Percentiles rank a stretch among this genome's conserved stretches.
Evolutionary conservation across 1,140 invertebrate genomes (phyloP).

Genomic region (Pemphigus obesinymphae): DNA sequence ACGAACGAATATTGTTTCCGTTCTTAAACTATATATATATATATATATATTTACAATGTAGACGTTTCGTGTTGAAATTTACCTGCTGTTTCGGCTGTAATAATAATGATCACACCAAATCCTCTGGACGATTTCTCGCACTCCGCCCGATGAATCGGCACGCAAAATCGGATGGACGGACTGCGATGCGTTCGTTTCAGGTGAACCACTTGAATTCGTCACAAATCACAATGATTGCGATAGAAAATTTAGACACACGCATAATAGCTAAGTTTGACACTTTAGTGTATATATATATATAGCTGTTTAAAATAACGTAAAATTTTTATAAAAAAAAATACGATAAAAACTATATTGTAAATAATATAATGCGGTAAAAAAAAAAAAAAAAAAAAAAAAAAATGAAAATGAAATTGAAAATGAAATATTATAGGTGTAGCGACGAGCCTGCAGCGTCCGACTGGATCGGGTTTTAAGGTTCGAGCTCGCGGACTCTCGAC

Average conservation of each 20-base stretch:
- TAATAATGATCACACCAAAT: neutral
- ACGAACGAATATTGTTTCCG: neutral
- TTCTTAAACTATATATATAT: neutral
- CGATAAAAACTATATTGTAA: neutral
- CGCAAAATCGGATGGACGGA: neutral
- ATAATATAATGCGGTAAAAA: neutral
- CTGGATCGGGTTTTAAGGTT: slow-evolving; percentile 2
- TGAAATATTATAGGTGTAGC: no score
- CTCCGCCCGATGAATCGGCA: neutral
- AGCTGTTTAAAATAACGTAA: no score
- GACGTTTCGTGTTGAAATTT: neutral
- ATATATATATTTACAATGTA: neutral
- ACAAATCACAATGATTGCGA: neutral
- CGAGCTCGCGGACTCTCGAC: slow-evolving; percentile 27
- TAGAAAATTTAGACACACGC: neutral
- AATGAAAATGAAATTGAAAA: no score
- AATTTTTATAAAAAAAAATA: no score
- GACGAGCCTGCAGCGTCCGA: slow-evolving; percentile 27
- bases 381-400: no score
- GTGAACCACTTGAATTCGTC: neutral
- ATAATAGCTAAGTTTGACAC: neutral
- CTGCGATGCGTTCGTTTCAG: neutral
- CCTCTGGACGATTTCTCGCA: neutral
- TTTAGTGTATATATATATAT: no score
- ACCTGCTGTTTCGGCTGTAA: neutral